Conservation (phyloP, 2,888 invertebrate species). For the Phalangium opilio region DNA sequence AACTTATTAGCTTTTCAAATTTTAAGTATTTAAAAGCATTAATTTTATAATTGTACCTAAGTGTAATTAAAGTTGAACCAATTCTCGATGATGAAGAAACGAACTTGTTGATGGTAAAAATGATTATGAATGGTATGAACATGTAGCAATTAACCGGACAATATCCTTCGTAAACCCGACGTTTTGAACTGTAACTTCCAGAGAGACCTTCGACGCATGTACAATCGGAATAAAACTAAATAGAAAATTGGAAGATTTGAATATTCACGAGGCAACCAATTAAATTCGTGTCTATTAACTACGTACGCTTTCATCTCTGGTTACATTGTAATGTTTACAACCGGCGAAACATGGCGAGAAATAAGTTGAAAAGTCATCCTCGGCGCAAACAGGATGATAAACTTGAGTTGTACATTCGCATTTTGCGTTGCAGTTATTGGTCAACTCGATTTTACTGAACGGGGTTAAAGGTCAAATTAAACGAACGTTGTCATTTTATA, state of each 20-base stretch:
- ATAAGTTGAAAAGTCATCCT: slow-evolving; percentile 39
- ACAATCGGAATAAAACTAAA: no score
- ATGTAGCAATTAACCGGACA: slow-evolving; percentile 42
- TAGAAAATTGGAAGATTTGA: no score
- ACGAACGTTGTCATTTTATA: no score
- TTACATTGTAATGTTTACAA: slow-evolving; percentile 24
- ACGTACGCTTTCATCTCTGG: no score
- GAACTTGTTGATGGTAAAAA: slow-evolving; percentile 38
- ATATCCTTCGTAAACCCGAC: slow-evolving; percentile 28
- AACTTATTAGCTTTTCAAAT: no score
- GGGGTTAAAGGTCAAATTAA: no score
- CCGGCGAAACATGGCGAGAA: slow-evolving; percentile 59
- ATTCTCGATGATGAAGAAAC: slow-evolving; percentile 47
- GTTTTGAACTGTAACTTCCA: no score
- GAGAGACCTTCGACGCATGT: no score
- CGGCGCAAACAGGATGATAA: slow-evolving; percentile 49
- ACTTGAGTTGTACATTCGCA: slow-evolving; percentile 44
- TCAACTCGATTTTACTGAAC: not conserved
- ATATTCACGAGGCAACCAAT: no score
- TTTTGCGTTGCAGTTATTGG: slow-evolving; percentile 39
- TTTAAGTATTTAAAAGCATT: not conserved
- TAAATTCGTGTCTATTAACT: no score
- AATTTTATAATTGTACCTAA: slow-evolving; percentile 32
- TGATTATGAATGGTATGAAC: slow-evolving; percentile 25
- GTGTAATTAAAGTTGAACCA: slow-evolving; percentile 48